These are phyloP conservation scores for Netelia virgata DNA, from an alignment of 2,888 invertebrate species.

Conservation along the genomic window DNA sequence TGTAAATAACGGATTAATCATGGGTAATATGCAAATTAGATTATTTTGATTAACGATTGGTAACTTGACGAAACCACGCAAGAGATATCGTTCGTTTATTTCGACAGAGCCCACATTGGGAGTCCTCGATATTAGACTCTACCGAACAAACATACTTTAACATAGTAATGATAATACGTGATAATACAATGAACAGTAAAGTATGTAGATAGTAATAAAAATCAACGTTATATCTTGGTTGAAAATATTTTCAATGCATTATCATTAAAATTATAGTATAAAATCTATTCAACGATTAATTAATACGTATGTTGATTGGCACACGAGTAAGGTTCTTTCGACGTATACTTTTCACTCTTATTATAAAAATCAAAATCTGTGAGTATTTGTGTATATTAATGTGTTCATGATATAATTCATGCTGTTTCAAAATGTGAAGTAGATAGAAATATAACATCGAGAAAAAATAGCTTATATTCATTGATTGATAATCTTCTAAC, in stretches of 20 bases:
- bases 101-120: conserved; percentile 31
- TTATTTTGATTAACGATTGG: conserved; percentile 16
- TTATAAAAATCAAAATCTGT: too few relatives aligned
- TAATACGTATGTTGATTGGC: conserved; percentile 5
- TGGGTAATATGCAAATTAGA: conserved; percentile 1
- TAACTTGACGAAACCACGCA: not conserved
- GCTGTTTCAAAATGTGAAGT: conserved; percentile 30
- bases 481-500: conserved; percentile 42
- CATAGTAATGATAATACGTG: conserved; percentile 36
- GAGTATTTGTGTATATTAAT: not conserved
- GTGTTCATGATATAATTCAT: conserved; percentile 47
- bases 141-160: conserved; percentile 13
- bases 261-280: conserved; percentile 54
- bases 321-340: too few relatives aligned
- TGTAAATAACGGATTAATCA: conserved; percentile 15
- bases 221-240: conserved; percentile 14
- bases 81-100: conserved; percentile 57
- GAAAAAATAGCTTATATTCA: conserved; percentile 41
- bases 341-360: too few relatives aligned
- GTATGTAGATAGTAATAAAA: conserved; percentile 61
- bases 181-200: conserved; percentile 2
- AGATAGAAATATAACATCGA: conserved; percentile 27
- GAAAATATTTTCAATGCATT: not conserved
- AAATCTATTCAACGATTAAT: conserved; percentile 48
- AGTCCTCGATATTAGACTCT: conserved; percentile 4